A percentile compares a stretch with the other conserved stretches of the same genome.
phyloP scores from a whole-genome alignment of 2,797 vertebrate species.

The Columba guinea region DNA sequence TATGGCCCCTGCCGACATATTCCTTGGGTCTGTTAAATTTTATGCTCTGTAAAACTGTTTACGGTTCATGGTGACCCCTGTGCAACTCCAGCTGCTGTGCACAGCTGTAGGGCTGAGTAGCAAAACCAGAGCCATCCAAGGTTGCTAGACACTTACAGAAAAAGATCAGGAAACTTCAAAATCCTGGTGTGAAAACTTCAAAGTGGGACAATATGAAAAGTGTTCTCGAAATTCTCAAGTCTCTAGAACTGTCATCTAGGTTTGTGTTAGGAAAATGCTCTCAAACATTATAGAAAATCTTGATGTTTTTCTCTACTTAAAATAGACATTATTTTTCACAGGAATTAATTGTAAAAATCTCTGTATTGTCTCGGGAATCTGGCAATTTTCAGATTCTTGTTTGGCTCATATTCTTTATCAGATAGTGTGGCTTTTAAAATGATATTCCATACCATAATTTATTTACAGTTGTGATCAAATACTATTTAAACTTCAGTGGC shows the following conservation, averaged over 20 bases:
- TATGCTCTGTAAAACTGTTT: constrained; percentile 20
- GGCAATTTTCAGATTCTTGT: background rate
- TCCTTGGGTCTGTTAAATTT: constrained; percentile 58
- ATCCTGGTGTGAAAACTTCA: background rate
- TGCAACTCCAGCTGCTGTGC: background rate
- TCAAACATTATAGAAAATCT: background rate
- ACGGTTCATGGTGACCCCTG: background rate
- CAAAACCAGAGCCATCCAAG: background rate
- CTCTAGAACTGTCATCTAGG: background rate
- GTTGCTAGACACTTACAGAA: background rate
- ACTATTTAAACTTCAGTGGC: background rate
- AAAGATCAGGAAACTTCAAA: background rate
- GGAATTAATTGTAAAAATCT: background rate
- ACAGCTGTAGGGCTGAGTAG: background rate
- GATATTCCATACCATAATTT: background rate
- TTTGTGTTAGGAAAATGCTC: background rate
- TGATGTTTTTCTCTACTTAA: background rate
- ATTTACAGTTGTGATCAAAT: background rate
- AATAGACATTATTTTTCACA: background rate
- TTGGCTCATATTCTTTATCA: background rate
- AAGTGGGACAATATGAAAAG: background rate
- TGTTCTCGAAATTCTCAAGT: background rate
- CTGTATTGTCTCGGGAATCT: background rate
- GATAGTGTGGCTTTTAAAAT: background rate
- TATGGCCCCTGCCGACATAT: constrained; percentile 17